These are phyloP conservation scores for Noctua comes DNA, from an alignment of 2,888 invertebrate genomes.

Conservation along the genomic window DNA sequence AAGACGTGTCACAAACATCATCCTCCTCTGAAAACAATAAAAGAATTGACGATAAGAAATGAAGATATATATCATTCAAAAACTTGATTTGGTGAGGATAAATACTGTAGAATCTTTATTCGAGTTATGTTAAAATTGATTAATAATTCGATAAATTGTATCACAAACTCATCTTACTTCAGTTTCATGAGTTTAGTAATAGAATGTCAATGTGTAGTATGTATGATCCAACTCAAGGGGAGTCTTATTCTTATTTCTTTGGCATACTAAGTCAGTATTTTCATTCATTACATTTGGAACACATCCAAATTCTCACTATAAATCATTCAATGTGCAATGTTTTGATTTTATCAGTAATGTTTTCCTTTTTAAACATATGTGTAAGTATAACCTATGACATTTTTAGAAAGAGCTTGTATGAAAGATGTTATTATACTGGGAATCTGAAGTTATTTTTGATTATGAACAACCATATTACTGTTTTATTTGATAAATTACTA, in stretches of 20 bases:
- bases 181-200: neutral
- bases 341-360: constrained; percentile 2
- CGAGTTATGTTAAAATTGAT: neutral
- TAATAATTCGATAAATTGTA: neutral
- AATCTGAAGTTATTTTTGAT: neutral
- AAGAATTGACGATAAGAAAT: constrained; percentile 2
- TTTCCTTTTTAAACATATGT: neutral
- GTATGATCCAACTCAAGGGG: neutral
- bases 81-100: neutral
- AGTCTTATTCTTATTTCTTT: constrained; percentile 8
- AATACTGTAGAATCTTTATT: neutral
- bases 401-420: too few species aligned
- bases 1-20: constrained; percentile 83
- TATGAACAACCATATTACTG: neutral
- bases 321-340: constrained; percentile 8
- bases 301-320: constrained; percentile 18
- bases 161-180: neutral
- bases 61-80: neutral
- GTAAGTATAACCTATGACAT: neutral
- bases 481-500: neutral
- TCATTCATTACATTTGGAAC: constrained; percentile 9
- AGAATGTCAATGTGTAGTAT: neutral
- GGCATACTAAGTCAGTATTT: constrained; percentile 5
- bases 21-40: constrained; percentile 79
- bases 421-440: neutral